A percentile compares a stretch with the other conserved stretches of the same genome.
Conservation (phyloP, 2,888 invertebrate genomes). For the Podabrus alpinus region DNA sequence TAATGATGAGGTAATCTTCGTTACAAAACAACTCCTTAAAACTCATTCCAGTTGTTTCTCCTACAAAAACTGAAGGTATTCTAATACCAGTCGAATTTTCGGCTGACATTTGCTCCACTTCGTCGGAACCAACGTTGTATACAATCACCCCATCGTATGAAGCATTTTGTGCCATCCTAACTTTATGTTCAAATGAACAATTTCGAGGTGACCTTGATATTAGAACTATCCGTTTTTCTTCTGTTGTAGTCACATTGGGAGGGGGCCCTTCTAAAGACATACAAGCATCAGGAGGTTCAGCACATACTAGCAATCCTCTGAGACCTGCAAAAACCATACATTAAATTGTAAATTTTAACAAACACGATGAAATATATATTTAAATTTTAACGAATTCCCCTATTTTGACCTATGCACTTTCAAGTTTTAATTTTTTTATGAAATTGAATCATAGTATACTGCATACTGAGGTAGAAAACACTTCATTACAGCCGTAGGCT, state of each 20-base stretch:
- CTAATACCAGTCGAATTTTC: constrained; percentile 67
- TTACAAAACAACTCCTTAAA: constrained; percentile 67
- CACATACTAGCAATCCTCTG: constrained; percentile 72
- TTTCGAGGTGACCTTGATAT: constrained; percentile 69
- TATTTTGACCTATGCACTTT: too few relatives aligned
- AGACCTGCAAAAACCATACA: constrained; percentile 49
- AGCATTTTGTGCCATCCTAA: constrained; percentile 80
- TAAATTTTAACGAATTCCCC: too few relatives aligned
- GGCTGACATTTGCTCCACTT: constrained; percentile 83
- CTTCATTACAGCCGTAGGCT: too few relatives aligned
- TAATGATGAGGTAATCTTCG: constrained; percentile 69
- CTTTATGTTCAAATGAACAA: constrained; percentile 86
- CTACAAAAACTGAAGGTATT: constrained; percentile 85
- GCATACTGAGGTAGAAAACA: too few relatives aligned
- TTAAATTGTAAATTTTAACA: too few relatives aligned
- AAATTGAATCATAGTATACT: too few relatives aligned
- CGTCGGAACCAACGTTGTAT: constrained; percentile 81
- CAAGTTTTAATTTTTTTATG: too few relatives aligned
- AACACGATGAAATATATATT: too few relatives aligned
- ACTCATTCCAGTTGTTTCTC: constrained; percentile 67
- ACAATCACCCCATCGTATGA: constrained; percentile 85
- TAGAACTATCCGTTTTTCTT: constrained; percentile 81
- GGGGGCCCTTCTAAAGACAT: constrained; percentile 58
- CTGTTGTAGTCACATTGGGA: constrained; percentile 62
- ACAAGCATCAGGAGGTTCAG: constrained; percentile 74